phyloP scores from a whole-genome alignment of 2,113 vertebrate genomes.

The Montifringilla adamsi region DNA sequence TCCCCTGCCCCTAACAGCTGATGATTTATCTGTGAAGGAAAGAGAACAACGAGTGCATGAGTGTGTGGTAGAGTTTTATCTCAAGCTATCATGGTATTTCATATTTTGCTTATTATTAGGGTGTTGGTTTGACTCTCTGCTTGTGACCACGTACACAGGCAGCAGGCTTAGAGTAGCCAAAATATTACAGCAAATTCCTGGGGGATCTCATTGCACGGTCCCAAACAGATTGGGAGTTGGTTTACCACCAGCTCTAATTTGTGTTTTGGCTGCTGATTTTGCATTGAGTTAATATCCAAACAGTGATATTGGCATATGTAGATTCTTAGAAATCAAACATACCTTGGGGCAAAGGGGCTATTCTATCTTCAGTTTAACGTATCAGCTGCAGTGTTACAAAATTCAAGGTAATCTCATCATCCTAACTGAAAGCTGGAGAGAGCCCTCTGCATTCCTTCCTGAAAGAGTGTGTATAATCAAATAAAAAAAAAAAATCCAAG shows the following conservation, averaged over 20 bases:
- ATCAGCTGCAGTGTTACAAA: neutral
- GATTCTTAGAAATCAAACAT: constrained; percentile 38
- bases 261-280: constrained; percentile 51
- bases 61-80: constrained; percentile 32
- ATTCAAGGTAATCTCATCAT: constrained; percentile 35
- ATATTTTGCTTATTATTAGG: constrained; percentile 24
- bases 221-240: constrained; percentile 1
- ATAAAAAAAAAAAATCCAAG: neutral
- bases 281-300: constrained; percentile 20
- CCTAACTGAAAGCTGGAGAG: neutral
- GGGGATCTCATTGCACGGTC: neutral
- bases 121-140: constrained; percentile 8
- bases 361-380: neutral
- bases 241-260: constrained; percentile 51
- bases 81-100: neutral
- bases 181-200: constrained; percentile 16
- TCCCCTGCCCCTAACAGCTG: neutral
- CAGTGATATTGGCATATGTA: neutral
- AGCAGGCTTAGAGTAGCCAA: neutral
- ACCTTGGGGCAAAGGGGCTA: neutral
- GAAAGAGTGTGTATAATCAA: constrained; percentile 4
- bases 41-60: neutral
- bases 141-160: constrained; percentile 9
- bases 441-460: constrained; percentile 26
- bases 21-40: constrained; percentile 30